Evolutionary conservation across 2,113 vertebrate genomes (phyloP), one percentile per base, ranked within the genome.

Genomic region (Catharus minimus): DNA sequence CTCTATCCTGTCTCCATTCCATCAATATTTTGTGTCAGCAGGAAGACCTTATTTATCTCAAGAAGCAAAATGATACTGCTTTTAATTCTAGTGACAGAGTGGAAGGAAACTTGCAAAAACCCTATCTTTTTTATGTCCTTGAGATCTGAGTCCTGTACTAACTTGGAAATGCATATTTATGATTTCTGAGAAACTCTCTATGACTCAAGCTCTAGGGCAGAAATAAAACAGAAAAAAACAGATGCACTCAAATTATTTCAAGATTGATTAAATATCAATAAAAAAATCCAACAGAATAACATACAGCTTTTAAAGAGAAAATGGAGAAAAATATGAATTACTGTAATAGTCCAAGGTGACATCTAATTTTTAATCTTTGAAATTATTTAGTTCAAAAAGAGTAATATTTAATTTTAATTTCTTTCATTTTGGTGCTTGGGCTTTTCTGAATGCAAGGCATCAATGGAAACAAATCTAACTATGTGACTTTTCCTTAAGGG

Each of bases 151-250:
- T 80, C 61, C 23, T 66, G 2, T 52, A 36, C 16, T 58, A 47
- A 55, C 52, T 88, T 56, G 13, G 47, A 82, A 88, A 90, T 93
- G 53, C 20, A 64, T 90, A 81, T 93, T 88, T 93, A 90, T 89
- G 53, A 60, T 74, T 96, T 94, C 89, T 89, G 83, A 84, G 86
- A 96, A 93, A 81, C 67, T n/a, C n/a, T 47, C 27, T 71, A 50
- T 92, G 83, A 92, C 77, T 92, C 73, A 92, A 44, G 43, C 76
- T 90, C 39, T 77, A 77, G 57, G 68, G 53, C 26, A 84, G 73
- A 86, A 90, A 86, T 81, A 60, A 80, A 84, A 64, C 1, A 57
- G 66, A 57, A 82, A 88, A 10, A 85, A 13, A 0, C 60, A 80
- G 53, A 77, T 66, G 55, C 66, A 72, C 75, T 93, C 30, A 91